Evolutionary conservation across 2,888 invertebrate species (phyloP).

Genomic region (Chloroclysta siterata): DNA sequence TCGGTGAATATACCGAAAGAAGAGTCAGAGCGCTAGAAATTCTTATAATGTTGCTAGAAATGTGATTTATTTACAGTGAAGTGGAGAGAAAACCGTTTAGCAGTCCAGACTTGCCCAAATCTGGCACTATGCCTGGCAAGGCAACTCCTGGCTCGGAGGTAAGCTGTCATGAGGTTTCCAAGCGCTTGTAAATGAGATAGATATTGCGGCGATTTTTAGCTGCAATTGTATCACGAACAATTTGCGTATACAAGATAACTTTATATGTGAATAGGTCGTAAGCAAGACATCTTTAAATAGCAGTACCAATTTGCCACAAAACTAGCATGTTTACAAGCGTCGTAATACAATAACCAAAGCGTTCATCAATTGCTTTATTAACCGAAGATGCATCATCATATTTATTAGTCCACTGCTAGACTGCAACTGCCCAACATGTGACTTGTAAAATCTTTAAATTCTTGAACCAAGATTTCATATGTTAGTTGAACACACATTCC

Average conservation of each 20-base stretch:
- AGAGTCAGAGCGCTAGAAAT: too few relatives aligned
- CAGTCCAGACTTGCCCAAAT: slow-evolving; percentile 69
- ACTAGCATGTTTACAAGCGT: background rate
- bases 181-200: background rate
- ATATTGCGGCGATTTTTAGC: background rate
- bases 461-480: too few relatives aligned
- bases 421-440: too few relatives aligned
- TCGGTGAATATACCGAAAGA: too few relatives aligned
- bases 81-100: slow-evolving; percentile 75
- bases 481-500: too few relatives aligned
- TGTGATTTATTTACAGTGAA: slow-evolving; percentile 57
- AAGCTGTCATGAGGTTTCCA: slow-evolving; percentile 20
- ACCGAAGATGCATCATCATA: background rate
- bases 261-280: background rate
- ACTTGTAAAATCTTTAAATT: too few relatives aligned
- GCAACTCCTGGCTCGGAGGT: slow-evolving; percentile 68
- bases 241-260: too few relatives aligned
- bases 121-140: slow-evolving; percentile 65
- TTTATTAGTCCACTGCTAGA: too few relatives aligned
- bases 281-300: background rate
- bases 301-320: background rate
- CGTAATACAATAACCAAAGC: background rate
- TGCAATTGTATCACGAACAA: background rate
- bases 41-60: too few relatives aligned
- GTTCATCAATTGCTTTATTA: background rate